phyloP scores from a whole-genome alignment of 2,113 vertebrate species.

The Phoenicopterus ruber region DNA sequence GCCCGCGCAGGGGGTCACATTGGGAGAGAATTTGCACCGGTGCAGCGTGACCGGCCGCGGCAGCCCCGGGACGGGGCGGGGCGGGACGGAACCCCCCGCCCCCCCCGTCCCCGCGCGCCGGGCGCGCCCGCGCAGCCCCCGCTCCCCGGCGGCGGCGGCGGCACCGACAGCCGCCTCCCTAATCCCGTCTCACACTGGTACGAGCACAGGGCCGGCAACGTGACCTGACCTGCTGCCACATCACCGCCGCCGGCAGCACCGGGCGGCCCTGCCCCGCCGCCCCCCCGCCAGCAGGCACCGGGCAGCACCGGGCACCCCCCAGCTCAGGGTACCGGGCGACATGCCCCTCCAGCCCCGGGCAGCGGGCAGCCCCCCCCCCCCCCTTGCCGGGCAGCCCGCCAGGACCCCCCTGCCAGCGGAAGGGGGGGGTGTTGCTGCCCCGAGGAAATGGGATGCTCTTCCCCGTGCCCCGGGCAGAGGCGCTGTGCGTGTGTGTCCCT shows the following conservation, averaged over 20 bases:
- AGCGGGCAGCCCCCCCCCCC: neutral
- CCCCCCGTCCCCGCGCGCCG: neutral
- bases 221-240: conserved; percentile 70
- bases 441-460: neutral
- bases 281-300: neutral
- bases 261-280: neutral
- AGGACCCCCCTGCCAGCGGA: neutral
- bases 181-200: conserved; percentile 62
- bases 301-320: neutral
- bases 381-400: neutral
- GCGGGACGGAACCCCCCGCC: neutral
- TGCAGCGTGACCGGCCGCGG: neutral
- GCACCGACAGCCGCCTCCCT: conserved; percentile 60
- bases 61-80: neutral
- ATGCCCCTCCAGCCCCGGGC: neutral
- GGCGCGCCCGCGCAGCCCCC: conserved; percentile 8
- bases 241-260: conserved; percentile 38
- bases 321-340: neutral
- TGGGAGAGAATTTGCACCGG: neutral
- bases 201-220: conserved; percentile 76
- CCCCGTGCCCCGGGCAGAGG: neutral
- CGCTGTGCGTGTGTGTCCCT: neutral
- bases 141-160: conserved; percentile 47
- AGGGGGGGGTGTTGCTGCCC: neutral
- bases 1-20: neutral